phyloP scores from a whole-genome alignment of 2,888 invertebrate species.

The Drosophila anceps region DNA sequence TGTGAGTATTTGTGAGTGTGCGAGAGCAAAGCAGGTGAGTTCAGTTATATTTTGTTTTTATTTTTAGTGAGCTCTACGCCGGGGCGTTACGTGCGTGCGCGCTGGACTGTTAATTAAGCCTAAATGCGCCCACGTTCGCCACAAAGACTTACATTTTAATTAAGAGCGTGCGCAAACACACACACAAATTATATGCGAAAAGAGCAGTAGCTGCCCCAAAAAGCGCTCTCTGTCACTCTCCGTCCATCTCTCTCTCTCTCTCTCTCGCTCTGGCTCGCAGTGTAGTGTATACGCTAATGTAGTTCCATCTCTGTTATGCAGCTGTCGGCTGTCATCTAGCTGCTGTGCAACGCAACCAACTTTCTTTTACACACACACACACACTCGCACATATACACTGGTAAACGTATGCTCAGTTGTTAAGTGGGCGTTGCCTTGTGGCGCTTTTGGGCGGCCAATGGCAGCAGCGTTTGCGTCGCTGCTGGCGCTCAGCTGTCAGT shows the following conservation, averaged over 20 bases:
- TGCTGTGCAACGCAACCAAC: slow-evolving; percentile 58
- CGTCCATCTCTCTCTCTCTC: not conserved
- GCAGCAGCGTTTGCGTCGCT: slow-evolving; percentile 64
- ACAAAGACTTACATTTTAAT: slow-evolving; percentile 50
- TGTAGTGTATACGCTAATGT: not conserved
- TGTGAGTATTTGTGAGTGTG: slow-evolving; percentile 10
- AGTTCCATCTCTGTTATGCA: slow-evolving; percentile 39
- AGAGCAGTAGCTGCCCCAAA: slow-evolving; percentile 40
- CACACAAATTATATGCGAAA: slow-evolving; percentile 29
- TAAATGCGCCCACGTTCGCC: slow-evolving; percentile 62
- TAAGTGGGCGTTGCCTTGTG: slow-evolving; percentile 73
- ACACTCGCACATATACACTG: slow-evolving; percentile 17
- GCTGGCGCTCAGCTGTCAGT: slow-evolving; percentile 63
- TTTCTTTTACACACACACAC: slow-evolving; percentile 63
- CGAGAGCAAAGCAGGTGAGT: slow-evolving; percentile 56
- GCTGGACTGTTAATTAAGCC: slow-evolving; percentile 64
- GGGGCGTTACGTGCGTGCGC: slow-evolving; percentile 65
- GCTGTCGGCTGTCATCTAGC: slow-evolving; percentile 46
- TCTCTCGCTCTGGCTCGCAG: not conserved
- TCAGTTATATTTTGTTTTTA: not conserved
- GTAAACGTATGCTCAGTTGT: slow-evolving; percentile 36
- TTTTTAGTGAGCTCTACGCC: slow-evolving; percentile 28
- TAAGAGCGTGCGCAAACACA: slow-evolving; percentile 36
- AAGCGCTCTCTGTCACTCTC: slow-evolving; percentile 20
- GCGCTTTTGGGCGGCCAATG: slow-evolving; percentile 71